Evolutionary conservation across 2,797 vertebrate species (phyloP), one percentile per base, ranked within the genome.

Genomic region (Poeciliopsis infans): DNA sequence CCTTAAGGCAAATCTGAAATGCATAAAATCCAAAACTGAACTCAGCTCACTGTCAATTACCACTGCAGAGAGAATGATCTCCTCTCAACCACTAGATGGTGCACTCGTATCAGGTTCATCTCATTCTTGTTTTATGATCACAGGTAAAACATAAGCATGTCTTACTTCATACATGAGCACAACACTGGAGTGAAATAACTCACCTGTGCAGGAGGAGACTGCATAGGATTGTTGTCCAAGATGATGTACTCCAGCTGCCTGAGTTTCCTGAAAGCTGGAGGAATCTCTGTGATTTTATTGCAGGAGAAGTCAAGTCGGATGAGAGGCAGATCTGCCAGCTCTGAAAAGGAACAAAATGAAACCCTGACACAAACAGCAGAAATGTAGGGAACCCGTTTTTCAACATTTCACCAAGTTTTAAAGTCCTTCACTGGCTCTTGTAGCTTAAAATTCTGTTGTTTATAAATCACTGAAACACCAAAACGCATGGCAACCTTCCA

Each of bases 251-350:
- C 97, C 91, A 99, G 96, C 77, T 98, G 97, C 91, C 96, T 95
- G 79, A 99, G 95, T 86, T 98, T 99, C 87, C 97, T 96, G 90
- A 98, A 99, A 90, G 96, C 96, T 86, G 96, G 84, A 76, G 98
- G 98, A 89, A 99, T 99, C 95, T 99, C 97, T 45, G 97, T 97
- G 89, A 99, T 97, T 95, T 98, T 99, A 96, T 99, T 99, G 96
- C 98, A 99, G 79, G 98, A 99, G 92, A 99, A 99, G 93, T 99
- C 98, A 85, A 99, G 95, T 88, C 97, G 96, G 88, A 98, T 97
- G 91, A 99, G 96, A 5, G 98, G 98, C 88, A 99, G 96, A 82
- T 97, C 97, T 72, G 97, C 97, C 93, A 99, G 86, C 93, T 98
- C 98, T 99, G 95, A 39, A 77, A 25, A 84, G 71, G 1, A 77